phyloP scores from a whole-genome alignment of 2,113 vertebrate genomes.

The Vulpes ferrilata region DNA sequence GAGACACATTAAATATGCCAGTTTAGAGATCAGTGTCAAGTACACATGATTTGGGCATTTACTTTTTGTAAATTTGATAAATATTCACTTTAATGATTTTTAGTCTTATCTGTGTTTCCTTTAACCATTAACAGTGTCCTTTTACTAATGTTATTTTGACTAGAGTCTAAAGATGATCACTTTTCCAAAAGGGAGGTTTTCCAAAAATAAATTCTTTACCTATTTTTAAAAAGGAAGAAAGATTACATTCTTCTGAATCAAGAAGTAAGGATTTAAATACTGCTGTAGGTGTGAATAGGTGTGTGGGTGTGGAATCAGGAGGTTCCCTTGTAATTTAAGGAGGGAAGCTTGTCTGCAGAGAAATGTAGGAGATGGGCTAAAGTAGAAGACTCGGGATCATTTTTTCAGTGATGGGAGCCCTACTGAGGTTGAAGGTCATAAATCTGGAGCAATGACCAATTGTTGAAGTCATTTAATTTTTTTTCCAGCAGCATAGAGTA shows the following conservation, averaged over 20 bases:
- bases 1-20: background rate
- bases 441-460: background rate
- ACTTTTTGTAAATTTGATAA: background rate
- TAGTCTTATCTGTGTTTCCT: background rate
- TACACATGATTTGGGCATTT: background rate
- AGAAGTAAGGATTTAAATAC: background rate
- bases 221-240: background rate
- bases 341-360: background rate
- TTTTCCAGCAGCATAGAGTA: background rate
- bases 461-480: background rate
- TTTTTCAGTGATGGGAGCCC: background rate
- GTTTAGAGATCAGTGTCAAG: background rate
- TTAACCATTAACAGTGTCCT: background rate
- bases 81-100: slow-evolving; percentile 14
- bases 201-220: background rate
- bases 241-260: background rate
- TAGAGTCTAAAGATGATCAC: background rate
- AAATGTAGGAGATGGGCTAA: background rate
- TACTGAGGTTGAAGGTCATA: background rate
- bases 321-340: background rate
- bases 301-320: background rate
- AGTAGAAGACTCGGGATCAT: background rate
- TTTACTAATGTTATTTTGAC: background rate
- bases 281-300: background rate
- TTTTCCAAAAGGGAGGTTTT: background rate